Base-by-base conservation (phyloP, 2,797 vertebrate genomes). In the Chelon auratus region DNA sequence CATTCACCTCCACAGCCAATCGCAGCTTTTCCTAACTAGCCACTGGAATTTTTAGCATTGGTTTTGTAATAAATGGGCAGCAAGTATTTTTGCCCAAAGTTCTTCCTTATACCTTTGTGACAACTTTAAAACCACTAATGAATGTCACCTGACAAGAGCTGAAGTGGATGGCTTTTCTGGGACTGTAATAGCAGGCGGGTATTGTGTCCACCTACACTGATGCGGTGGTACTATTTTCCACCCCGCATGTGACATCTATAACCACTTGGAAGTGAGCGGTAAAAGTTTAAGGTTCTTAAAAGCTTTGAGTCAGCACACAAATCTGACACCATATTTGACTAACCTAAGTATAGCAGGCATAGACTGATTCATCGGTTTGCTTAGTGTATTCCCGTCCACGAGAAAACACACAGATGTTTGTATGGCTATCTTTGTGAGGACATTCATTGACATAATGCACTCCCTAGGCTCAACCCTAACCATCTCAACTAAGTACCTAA, bases 1-100 rank as follows among this genome's bases (percentile, higher is more conserved):
- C 70, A 37, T 20, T 86, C 68, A 84, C 77, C 74, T 62, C 37
- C 71, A 73, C 61, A 82, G 57, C 33, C 55, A 62, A 63, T 64
- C 68, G 75, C 69, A 68, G 67, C 56, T 20, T 14, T 39, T 57
- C 52, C 58, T 55, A 4, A 14, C 57, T 4, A 63, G 52, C 58
- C 69, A 62, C 53, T 77, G 63, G 77, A 80, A 77, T 33, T 24
- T 77, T 68, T 54, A 60, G 24, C 53, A 72, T 62, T 62, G 40
- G 48, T 26, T 82, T 78, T 75, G 39, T 68, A 74, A 77, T 55
- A 33, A 57, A 0, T 18, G 50, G 20, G 53, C 26, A 62, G 50
- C 1, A 9, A 60, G 37, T 62, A 17, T 74, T 77, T 64, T 72
- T 73, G 33, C 30, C 52, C 47, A 36, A 52, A 58, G 47, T n/a